phyloP scores from a whole-genome alignment of 1,140 invertebrate genomes.

The Penaeus chinensis region DNA sequence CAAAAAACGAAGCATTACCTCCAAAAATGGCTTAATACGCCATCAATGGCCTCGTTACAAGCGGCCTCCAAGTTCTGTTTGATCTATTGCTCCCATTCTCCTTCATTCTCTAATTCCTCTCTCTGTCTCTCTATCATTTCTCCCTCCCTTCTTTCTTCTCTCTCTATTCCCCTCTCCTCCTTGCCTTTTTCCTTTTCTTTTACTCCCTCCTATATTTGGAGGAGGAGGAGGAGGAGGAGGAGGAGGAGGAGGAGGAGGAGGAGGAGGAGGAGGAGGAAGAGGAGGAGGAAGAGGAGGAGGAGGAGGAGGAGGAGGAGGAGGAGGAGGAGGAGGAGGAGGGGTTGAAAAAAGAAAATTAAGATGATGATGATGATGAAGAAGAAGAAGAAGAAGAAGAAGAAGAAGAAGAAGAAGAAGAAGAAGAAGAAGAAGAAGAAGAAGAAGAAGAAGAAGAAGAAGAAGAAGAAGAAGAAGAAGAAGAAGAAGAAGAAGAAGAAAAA shows the following conservation, averaged over 20 bases:
- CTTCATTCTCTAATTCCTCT: too few species aligned
- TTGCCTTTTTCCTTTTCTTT: too few species aligned
- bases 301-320: slow-evolving; percentile 21
- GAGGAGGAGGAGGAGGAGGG: neutral
- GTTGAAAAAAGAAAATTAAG: too few species aligned
- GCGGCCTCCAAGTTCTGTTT: too few species aligned
- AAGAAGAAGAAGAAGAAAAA: neutral
- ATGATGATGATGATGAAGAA: neutral
- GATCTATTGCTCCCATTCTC: too few species aligned
- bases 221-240: neutral
- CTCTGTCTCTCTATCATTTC: too few species aligned
- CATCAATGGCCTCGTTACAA: too few species aligned
- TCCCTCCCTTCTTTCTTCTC: too few species aligned
- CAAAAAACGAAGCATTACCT: too few species aligned
- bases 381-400: neutral
- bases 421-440: neutral
- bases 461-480: neutral
- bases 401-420: neutral
- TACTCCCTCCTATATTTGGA: too few species aligned
- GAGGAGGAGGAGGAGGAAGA: neutral
- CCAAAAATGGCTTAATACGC: too few species aligned
- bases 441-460: neutral
- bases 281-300: neutral
- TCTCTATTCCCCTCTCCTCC: too few species aligned
- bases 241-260: neutral